Evolutionary conservation across 2,113 vertebrate genomes (phyloP), one percentile per base, ranked within the genome.

Genomic region (Zosterops pallidus): DNA sequence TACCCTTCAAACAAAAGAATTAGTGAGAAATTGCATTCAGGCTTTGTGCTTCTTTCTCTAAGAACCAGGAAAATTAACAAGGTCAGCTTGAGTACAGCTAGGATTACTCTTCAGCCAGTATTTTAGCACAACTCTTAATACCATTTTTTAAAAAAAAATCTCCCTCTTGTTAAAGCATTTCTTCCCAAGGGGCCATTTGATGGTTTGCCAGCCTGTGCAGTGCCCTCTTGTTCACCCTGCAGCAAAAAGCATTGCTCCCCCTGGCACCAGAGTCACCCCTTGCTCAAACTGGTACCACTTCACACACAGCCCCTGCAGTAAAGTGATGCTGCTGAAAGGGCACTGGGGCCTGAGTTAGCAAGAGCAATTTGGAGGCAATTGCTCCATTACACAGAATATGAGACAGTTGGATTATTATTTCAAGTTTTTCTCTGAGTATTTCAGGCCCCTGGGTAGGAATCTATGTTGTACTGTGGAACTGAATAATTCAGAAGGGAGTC

Each of bases 41-140:
- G 33, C 71, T 74, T 62, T 76, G 13, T 75, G 63, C n/a, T 69
- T 76, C 37, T 84, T 87, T 94, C 68, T 60, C 46, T 35, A 77
- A 77, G 64, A 84, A 62, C 49, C 63, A 86, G 49, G 79, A 80
- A 90, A 89, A 93, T 78, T 29, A 96, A 88, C 41, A 64, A 89
- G 82, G 78, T 76, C 93, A 95, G 50, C 35, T 78, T 78, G 74
- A 83, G 74, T 87, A 72, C 65, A 80, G 47, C 83, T 47, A 39
- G 62, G 49, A 90, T 94, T 97, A 76, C n/a, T 52, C 81, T 69
- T 59, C 57, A 86, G 39, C 52, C 65, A 71, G 50, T 52, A 75
- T 70, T 90, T 74, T 37, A 72, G 47, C 55, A 47, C 67, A 78
- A 47, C 50, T 86, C 72, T 79, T 86, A 72, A 77, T 65, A 44